Percentiles rank a stretch among this genome's conserved stretches.
phyloP scores from a whole-genome alignment of 2,113 vertebrate genomes.

The Leuciscus idus region DNA sequence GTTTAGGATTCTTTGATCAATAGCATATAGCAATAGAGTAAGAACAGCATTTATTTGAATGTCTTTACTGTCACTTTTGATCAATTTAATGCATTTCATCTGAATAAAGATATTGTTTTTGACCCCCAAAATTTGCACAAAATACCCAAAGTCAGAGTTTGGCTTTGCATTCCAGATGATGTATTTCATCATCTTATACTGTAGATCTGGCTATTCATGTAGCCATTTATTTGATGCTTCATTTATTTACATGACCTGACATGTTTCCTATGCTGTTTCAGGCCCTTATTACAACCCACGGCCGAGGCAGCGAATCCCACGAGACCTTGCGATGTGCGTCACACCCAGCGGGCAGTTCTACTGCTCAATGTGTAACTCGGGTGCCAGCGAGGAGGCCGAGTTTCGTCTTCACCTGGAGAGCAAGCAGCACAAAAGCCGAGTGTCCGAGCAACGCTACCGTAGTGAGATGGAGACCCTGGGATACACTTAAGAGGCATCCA shows the following conservation, averaged over 20 bases:
- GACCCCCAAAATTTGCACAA: background rate
- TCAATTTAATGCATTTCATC: too few relatives aligned
- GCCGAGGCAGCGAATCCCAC: slow-evolving; percentile 92
- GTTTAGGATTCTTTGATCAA: background rate
- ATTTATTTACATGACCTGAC: background rate
- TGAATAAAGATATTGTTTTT: background rate
- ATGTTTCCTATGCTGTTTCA: slow-evolving; percentile 62
- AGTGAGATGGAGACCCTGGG: slow-evolving; percentile 97
- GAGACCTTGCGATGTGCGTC: slow-evolving; percentile 96
- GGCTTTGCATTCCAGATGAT: slow-evolving; percentile 25
- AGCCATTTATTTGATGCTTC: background rate
- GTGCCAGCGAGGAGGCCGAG: slow-evolving; percentile 91
- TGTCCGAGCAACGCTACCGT: slow-evolving; percentile 93
- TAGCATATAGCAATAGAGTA: background rate
- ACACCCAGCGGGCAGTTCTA: slow-evolving; percentile 98
- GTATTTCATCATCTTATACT: slow-evolving; percentile 6
- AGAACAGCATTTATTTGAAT: too few relatives aligned
- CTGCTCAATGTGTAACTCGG: slow-evolving; percentile 97
- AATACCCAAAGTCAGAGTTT: background rate
- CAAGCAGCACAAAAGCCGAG: slow-evolving; percentile 97
- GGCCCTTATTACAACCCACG: slow-evolving; percentile 96
- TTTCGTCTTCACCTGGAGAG: slow-evolving; percentile 97
- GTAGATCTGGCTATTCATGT: background rate
- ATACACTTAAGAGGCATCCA: slow-evolving; percentile 79
- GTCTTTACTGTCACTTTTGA: too few relatives aligned